phyloP scores from a whole-genome alignment of 2,113 vertebrate genomes.

The Corythoichthys haematopterus region DNA sequence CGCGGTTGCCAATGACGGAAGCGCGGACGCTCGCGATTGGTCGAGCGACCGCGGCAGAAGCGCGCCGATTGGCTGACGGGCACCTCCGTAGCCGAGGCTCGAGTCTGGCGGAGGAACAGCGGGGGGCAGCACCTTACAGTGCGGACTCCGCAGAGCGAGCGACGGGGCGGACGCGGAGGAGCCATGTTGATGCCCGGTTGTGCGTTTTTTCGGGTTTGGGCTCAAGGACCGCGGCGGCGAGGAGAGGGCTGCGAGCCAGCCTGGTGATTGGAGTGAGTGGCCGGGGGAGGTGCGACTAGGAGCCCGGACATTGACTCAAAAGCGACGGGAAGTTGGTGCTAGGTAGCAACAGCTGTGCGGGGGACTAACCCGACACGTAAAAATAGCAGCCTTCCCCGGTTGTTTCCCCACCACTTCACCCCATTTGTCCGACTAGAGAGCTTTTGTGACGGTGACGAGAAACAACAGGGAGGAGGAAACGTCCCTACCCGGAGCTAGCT shows the following conservation, averaged over 20 bases:
- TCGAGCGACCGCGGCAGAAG: constrained; percentile 31
- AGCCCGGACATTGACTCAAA: constrained; percentile 28
- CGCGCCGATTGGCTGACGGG: constrained; percentile 52
- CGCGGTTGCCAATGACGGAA: constrained; percentile 55
- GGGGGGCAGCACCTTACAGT: constrained; percentile 1
- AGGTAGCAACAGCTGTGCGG: constrained; percentile 61
- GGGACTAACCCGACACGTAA: neutral
- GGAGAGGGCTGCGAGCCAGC: constrained; percentile 37
- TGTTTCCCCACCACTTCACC: neutral
- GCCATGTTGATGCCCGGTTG: constrained; percentile 67
- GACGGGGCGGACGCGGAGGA: constrained; percentile 21
- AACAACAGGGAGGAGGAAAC: constrained; percentile 11
- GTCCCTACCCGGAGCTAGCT: constrained; percentile 32
- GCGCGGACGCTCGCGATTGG: constrained; percentile 52
- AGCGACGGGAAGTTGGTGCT: constrained; percentile 59
- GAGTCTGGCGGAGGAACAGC: neutral
- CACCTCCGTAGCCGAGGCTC: constrained; percentile 42
- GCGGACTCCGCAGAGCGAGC: neutral
- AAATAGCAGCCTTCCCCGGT: neutral
- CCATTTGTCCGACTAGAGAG: neutral
- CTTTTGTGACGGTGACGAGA: neutral
- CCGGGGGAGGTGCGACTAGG: constrained; percentile 34
- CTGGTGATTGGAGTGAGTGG: constrained; percentile 25
- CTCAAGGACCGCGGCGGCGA: constrained; percentile 46
- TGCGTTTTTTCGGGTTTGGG: constrained; percentile 39